Base-by-base conservation (phyloP, 1,140 invertebrate genomes). In the Drosophila equinoxialis region DNA sequence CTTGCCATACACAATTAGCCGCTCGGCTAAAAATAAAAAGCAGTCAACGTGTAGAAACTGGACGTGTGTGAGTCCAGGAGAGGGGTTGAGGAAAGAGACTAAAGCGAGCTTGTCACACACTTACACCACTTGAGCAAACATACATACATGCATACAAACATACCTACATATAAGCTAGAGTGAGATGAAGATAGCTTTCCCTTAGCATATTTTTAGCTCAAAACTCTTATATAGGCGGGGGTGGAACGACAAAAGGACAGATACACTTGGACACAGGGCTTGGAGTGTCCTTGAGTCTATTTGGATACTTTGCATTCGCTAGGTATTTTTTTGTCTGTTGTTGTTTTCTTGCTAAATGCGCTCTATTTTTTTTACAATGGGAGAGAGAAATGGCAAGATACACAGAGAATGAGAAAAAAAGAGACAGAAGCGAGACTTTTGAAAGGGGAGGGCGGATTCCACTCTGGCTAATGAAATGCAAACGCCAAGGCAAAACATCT, bases 401-500 rank as follows among this genome's bases (percentile, higher is more conserved):
- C 14, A 48, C 45, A 59, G 14, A 33, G 39, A 20, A 7, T 5
- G 20, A 23, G 20, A 23, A 2, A 8, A 64, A 55, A 54, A 62
- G 17, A 66, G 41, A 39, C 30, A 17, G 30, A 17, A 17, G 30
- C 7, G 3, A 37, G 35, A 37, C 10, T 37, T 11, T 39, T 5
- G 35, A 20, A 41, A 23, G 13, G 35, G 37, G 20, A 39, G 39
- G 30, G 55, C 48, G 82, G 89, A 83, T 83, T 80, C 83, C 84
- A 87, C 83, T 87, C 83, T 89, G 80, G 83, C 83, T 87, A 87
- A 87, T 87, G 83, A 87, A 87, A 87, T 89, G 83, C 83, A 87
- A 87, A 89, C 83, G 79, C 83, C 75, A 79, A 64, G 84, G 75
- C 74, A 68, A 70, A 83, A 41, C 61, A 35, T 23, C 0, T 23